Conservation (phyloP, 2,797 vertebrate species). For the Aeoliscus strigatus region DNA sequence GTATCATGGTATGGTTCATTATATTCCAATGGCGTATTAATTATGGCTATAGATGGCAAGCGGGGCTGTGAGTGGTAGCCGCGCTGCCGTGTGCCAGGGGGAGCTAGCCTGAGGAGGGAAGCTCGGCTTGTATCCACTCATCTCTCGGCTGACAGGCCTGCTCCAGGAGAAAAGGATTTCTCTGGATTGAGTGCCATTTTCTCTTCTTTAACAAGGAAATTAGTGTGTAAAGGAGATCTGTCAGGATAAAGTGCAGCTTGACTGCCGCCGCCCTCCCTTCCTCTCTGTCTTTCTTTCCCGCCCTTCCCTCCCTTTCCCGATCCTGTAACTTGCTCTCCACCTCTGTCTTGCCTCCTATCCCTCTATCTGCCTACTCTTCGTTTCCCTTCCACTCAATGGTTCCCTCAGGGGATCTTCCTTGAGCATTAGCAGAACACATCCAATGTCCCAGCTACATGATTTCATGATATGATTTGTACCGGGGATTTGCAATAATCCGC, state of each 20-base stretch:
- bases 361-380: conserved; percentile 43
- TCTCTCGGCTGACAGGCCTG: conserved; percentile 67
- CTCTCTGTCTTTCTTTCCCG: conserved; percentile 62
- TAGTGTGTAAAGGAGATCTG: conserved; percentile 80
- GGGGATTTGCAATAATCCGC: conserved; percentile 76
- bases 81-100: conserved; percentile 65
- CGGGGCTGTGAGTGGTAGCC: conserved; percentile 61
- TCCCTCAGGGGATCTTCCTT: conserved; percentile 70
- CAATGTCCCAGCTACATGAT: conserved; percentile 68
- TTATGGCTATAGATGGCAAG: conserved; percentile 70
- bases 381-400: conserved; percentile 52
- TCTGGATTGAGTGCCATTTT: conserved; percentile 70
- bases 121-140: conserved; percentile 70
- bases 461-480: conserved; percentile 79
- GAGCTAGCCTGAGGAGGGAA: conserved; percentile 71
- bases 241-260: conserved; percentile 76
- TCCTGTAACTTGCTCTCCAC: conserved; percentile 50
- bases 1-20: conserved; percentile 69
- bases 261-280: conserved; percentile 62
- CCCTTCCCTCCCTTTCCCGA: conserved; percentile 48
- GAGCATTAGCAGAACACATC: conserved; percentile 71
- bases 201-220: conserved; percentile 77
- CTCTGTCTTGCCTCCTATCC: conserved; percentile 40
- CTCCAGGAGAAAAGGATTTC: conserved; percentile 69
- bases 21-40: conserved; percentile 70